These are phyloP conservation scores for Bergia puertoricense DNA, from an alignment of 92 coral and sea anemone genomes.

Conservation along the genomic window DNA sequence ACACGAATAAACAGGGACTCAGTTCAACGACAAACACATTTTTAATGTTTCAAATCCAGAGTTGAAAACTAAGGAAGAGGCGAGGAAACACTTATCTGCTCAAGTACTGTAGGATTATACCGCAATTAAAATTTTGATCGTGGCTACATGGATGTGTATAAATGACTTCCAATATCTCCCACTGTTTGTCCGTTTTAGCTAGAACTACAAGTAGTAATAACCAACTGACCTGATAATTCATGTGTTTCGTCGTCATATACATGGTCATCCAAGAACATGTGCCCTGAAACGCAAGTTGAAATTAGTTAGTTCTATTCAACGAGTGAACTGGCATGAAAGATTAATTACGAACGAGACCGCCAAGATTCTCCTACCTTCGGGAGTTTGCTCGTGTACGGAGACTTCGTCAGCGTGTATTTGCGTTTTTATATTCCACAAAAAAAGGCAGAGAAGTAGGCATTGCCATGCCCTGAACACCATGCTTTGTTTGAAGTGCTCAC, in stretches of 20 bases:
- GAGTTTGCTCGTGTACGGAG: background rate
- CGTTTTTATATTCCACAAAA: slow-evolving; percentile 29
- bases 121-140: slow-evolving; percentile 17
- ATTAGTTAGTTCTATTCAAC: background rate
- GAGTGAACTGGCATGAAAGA: slow-evolving; percentile 21
- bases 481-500: background rate
- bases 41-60: background rate
- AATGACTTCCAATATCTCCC: slow-evolving; percentile 11
- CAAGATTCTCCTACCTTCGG: slow-evolving; percentile 19
- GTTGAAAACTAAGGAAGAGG: background rate
- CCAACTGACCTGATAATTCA: slow-evolving; percentile 30
- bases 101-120: background rate
- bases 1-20: background rate
- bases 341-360: slow-evolving; percentile 22
- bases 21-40: background rate
- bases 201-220: background rate
- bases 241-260: slow-evolving; percentile 38
- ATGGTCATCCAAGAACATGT: slow-evolving; percentile 35
- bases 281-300: slow-evolving; percentile 21
- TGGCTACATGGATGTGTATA: background rate
- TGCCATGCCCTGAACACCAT: slow-evolving; percentile 27
- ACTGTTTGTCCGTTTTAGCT: slow-evolving; percentile 38
- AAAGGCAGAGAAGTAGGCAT: slow-evolving; percentile 25
- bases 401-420: background rate
- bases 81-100: background rate